These are phyloP conservation scores for Copsychus sechellarum DNA, from an alignment of 2,113 vertebrate genomes.

Conservation along the genomic window DNA sequence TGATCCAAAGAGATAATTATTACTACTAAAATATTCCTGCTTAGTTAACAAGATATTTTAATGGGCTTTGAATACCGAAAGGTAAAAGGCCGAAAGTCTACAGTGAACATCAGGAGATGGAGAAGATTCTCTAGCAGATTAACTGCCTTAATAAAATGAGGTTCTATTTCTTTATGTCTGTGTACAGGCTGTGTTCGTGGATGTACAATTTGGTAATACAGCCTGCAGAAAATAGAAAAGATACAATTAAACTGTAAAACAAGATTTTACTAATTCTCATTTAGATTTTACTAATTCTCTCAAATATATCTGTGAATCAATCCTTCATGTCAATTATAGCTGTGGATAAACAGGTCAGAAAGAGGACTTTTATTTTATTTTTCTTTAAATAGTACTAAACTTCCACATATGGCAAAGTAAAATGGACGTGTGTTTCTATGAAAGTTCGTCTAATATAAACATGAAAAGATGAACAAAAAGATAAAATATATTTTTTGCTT, in stretches of 20 bases:
- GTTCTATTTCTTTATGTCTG: conserved; percentile 16
- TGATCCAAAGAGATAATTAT: not conserved
- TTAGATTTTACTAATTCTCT: not conserved
- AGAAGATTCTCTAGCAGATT: conserved; percentile 1
- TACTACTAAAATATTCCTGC: conserved; percentile 1
- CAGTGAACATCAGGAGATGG: not conserved
- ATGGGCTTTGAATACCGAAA: conserved; percentile 31
- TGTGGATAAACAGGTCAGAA: not conserved
- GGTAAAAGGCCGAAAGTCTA: not conserved
- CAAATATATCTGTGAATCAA: not conserved
- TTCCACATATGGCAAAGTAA: not conserved
- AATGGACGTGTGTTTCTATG: not conserved
- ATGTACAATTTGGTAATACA: conserved; percentile 17
- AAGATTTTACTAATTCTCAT: not conserved
- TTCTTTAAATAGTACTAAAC: not conserved
- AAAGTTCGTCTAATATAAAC: not conserved
- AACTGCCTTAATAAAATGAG: conserved; percentile 23
- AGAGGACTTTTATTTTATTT: not conserved
- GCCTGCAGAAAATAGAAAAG: conserved; percentile 11
- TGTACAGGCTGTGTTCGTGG: not conserved
- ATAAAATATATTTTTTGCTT: not conserved
- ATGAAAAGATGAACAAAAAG: not conserved
- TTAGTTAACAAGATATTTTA: not conserved
- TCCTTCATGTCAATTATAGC: not conserved
- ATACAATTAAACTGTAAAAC: conserved; percentile 23